Evolutionary conservation across 2,113 vertebrate genomes (phyloP), one percentile per base, ranked within the genome.

Genomic region (Varanus salvator): DNA sequence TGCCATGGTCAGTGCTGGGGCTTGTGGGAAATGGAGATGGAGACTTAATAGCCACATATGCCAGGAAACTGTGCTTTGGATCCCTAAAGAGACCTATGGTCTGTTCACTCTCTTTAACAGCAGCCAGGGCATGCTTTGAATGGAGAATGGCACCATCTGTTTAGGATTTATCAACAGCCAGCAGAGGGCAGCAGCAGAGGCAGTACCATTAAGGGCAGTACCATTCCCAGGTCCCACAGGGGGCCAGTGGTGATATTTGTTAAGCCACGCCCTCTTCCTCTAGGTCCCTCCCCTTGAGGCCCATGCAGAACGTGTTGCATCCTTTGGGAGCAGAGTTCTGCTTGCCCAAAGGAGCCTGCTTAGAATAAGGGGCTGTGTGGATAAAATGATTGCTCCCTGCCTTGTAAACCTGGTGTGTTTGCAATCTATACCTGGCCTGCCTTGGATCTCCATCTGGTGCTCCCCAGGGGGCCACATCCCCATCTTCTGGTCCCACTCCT

Each of bases 21-120:
- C 74, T 52, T 85, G 60, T 85, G 88, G 74, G 74, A 89, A 89
- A 78, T n/a, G 19, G 44, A 64, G 44, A 66, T 3, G 52, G 72
- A 85, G 82, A 85, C 48, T 84, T 77, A 85, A 69, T 77, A 84
- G 60, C 60, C 21, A 6, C 14, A 84, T 48, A 21, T 54, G 66
- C 72, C 60, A 82, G 54, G 81, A 75, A 72, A 75, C 21, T 77
- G 54, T 17, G 38, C 29, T 76, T 48, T 85, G 82, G 44, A 34
- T n/a, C 50, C 48, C 44, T 21, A 50, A 80, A 80, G 29, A 64
- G 60, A 44, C 11, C 86, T 19, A 54, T 4, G 23, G 21, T 77
- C 23, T 85, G 25, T 66, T 34, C 23, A 29, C 3, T 27, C 38
- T 54, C 57, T 68, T 76, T 75, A 44, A 12, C 8, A 9, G 44